Evolutionary conservation across 2,888 invertebrate species (phyloP), one percentile per base, ranked within the genome.

Genomic region (Embidobia sp.): DNA sequence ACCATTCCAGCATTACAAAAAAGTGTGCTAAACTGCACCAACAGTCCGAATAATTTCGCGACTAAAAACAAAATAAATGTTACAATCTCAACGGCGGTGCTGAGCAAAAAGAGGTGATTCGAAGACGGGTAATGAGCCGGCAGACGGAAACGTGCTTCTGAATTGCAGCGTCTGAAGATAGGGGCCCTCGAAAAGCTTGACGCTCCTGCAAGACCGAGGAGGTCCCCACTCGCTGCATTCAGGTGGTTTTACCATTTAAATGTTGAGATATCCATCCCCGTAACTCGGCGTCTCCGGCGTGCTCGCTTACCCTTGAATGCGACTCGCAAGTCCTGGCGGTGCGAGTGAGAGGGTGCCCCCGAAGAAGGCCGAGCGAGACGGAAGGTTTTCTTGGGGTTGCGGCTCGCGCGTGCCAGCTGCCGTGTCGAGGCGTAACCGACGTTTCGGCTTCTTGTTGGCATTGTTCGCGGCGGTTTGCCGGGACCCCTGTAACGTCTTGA

Each of bases 371-470:
- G 57, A 72, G 49, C n/a, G 37, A 61, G 69, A 78, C 70, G 77
- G 70, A 74, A 61, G 40, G 75, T 70, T 82, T 84, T 78, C 83
- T 81, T 79, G 70, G 66, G 83, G 83, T 69, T 55, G 77, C 64
- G 73, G 80, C 79, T 79, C 83, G 87, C 88, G 88, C 89, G 89
- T 89, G 88, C 88, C 89, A 89, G 89, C 89, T 89, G 89, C 88
- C 83, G 83, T 81, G 80, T 78, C 85, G 77, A 87, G 87, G 88
- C 87, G 87, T 89, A 89, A 89, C 89, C 89, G 89, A 88, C 89
- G 84, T 88, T 88, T 88, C 86, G 86, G 87, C 87, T 88, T 88
- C 87, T 88, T 84, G 82, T 83, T 82, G 81, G 81, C 81, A 86
- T 87, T 87, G 86, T 85, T 77, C n/a, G 51, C 49, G 64, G 80